phyloP scores from a whole-genome alignment of 2,888 invertebrate genomes.

The Synergus gifuensis region DNA sequence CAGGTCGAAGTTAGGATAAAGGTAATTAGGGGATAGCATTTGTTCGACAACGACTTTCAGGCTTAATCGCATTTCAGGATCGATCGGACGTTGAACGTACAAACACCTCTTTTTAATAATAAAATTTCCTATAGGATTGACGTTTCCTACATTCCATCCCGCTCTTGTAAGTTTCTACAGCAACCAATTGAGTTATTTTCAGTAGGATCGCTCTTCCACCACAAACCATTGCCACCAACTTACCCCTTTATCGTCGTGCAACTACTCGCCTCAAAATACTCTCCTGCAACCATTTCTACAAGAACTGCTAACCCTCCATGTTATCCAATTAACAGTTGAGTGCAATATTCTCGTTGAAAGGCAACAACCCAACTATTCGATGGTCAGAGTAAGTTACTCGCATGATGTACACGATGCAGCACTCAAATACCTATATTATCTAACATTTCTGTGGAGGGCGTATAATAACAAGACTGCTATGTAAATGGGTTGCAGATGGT shows the following conservation, averaged over 20 bases:
- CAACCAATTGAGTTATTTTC: too few species aligned
- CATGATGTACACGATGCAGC: neutral
- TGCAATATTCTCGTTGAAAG: constrained; percentile 16
- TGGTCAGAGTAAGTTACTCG: constrained; percentile 14
- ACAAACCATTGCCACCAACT: too few species aligned
- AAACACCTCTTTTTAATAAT: neutral
- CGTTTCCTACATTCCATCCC: neutral
- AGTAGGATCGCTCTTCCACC: too few species aligned
- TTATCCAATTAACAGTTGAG: constrained; percentile 18
- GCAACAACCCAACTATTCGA: constrained; percentile 19
- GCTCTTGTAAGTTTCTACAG: too few species aligned
- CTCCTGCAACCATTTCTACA: constrained; percentile 17
- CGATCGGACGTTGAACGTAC: neutral
- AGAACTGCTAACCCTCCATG: neutral
- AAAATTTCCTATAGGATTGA: too few species aligned
- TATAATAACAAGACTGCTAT: too few species aligned
- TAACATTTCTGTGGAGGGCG: too few species aligned
- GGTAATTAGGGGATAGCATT: neutral
- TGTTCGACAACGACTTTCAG: constrained; percentile 4
- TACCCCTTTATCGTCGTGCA: neutral
- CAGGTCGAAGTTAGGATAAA: neutral
- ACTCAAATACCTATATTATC: neutral
- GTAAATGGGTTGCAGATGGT: too few species aligned
- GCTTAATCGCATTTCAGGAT: constrained; percentile 20
- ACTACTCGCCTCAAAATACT: neutral